Evolutionary conservation across 2,113 vertebrate species (phyloP), one percentile per base, ranked within the genome.

Genomic region (Gambusia holbrooki): DNA sequence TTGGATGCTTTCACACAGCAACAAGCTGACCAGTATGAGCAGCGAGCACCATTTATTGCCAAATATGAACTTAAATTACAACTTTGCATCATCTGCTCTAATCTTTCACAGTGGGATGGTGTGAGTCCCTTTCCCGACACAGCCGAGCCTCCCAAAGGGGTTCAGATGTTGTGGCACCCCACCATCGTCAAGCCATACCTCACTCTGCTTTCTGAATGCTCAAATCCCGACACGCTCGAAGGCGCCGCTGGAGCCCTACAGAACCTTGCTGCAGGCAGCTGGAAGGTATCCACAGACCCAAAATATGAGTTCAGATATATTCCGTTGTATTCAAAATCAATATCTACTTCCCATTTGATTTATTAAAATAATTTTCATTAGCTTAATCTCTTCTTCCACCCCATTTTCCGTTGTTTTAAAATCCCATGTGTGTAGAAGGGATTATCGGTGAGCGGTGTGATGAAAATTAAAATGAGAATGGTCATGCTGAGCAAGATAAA

Each of bases 101-200:
- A 10, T 73, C 28, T 68, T 69, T 74, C 62, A 29, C 92, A 99
- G 98, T 99, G 98, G 98, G 98, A 99, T 90, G 98, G 98, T 7
- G 97, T 97, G 74, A 97, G 98, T 84, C 98, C 97, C 88, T 96
- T 99, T 89, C 97, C 97, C 30, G 98, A 99, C 86, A 96, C 96
- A 73, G 94, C 96, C 35, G 96, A 99, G 84, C 97, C 97, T 78
- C 98, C 98, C 71, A 99, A 98, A 94, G 98, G 98, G 79, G 97
- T 99, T 92, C 97, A 99, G 94, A 98, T 99, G 97, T 93, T 99
- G 92, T 99, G 98, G 98, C 98, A 99, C 95, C 98, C 98, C 62
- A 98, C 97, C 87, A 98, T 99, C 88, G 98, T 99, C 90, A 99
- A 99, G 96, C 98, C 98, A 94, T 99, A 99, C 97, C 98, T 99